Conservation (phyloP, 2,797 vertebrate species). For the Sebastes paucispinis region DNA sequence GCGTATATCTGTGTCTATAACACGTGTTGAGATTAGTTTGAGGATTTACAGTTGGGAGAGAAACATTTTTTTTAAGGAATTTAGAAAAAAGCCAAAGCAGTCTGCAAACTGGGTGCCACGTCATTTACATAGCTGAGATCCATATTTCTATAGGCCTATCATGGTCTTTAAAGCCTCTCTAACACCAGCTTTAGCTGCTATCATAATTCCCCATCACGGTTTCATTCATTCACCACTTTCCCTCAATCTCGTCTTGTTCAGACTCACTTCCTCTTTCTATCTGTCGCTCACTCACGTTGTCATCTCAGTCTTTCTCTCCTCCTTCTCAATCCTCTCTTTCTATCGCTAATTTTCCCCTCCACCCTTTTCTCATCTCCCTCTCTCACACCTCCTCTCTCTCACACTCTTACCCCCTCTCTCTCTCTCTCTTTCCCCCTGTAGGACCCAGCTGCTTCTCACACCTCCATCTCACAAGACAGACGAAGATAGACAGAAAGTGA, state of each 20-base stretch:
- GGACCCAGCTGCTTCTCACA: conserved; percentile 65
- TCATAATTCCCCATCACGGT: conserved; percentile 1
- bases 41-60: conserved; percentile 43
- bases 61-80: conserved; percentile 14
- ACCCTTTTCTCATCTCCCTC: conserved; percentile 9
- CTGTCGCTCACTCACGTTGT: neutral
- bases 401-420: conserved; percentile 11
- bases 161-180: conserved; percentile 14
- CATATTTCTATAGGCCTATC: conserved; percentile 17
- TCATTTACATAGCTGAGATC: conserved; percentile 45
- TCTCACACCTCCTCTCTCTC: conserved; percentile 27
- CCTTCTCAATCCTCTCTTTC: neutral
- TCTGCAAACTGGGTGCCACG: conserved; percentile 21
- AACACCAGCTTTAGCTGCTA: conserved; percentile 15
- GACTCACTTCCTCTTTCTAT: neutral
- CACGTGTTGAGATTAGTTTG: conserved; percentile 46
- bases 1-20: conserved; percentile 37
- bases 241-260: neutral
- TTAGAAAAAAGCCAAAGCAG: conserved; percentile 41
- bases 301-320: conserved; percentile 6
- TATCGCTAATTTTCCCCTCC: conserved; percentile 1
- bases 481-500: conserved; percentile 46
- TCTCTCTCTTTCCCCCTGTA: neutral
- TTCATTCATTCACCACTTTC: neutral
- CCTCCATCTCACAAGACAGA: conserved; percentile 53